Conservation (phyloP, 2,888 invertebrate species). For the Drosophila nr. medialis region DNA sequence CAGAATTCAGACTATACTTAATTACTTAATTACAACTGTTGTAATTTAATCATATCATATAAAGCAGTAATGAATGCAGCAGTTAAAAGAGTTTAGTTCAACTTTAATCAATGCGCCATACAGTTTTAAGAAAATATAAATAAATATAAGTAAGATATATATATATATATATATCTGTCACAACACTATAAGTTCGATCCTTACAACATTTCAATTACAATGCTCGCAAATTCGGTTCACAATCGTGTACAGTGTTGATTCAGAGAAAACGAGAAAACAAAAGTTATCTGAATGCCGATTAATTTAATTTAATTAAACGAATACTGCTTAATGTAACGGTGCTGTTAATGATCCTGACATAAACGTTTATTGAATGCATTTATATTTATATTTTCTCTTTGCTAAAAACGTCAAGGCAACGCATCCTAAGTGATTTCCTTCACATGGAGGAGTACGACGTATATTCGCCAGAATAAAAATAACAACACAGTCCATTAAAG, state of each 20-base stretch:
- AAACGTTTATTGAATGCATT: slow-evolving; percentile 64
- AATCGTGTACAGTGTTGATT: slow-evolving; percentile 24
- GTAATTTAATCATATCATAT: too few species aligned
- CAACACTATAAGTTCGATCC: background rate
- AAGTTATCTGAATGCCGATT: slow-evolving; percentile 46
- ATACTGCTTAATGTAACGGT: slow-evolving; percentile 62
- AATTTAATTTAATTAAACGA: slow-evolving; percentile 61
- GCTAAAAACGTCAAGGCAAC: slow-evolving; percentile 4
- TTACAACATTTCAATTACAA: background rate
- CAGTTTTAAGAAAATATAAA: background rate
- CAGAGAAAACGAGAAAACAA: slow-evolving; percentile 19
- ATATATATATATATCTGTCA: background rate
- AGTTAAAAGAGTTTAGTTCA: background rate
- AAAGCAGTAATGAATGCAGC: background rate
- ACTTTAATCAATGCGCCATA: background rate
- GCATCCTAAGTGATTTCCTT: slow-evolving; percentile 41
- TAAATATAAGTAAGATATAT: background rate
- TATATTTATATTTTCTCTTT: slow-evolving; percentile 44
- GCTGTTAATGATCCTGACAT: slow-evolving; percentile 66
- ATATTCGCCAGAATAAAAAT: slow-evolving; percentile 25
- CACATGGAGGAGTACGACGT: slow-evolving; percentile 4
- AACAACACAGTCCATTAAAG: slow-evolving; percentile 71
- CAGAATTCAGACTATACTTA: background rate
- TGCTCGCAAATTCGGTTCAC: too few species aligned
- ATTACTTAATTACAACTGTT: background rate